Conservation (phyloP, 2,113 vertebrate genomes). For the Prunella fulvescens region DNA sequence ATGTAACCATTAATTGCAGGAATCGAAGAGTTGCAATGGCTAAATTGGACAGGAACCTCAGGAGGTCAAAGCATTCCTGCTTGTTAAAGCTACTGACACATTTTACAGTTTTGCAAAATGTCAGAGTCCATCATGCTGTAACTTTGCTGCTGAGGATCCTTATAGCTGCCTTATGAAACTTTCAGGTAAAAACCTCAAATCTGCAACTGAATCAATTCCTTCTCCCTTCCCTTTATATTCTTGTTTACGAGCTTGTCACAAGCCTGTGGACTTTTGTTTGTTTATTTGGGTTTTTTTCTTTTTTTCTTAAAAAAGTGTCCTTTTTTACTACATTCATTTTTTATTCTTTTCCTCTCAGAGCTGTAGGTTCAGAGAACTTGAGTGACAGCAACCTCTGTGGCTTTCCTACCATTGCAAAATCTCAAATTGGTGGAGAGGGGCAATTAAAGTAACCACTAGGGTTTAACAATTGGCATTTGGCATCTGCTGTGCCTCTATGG, state of each 20-base stretch:
- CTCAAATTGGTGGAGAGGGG: not conserved
- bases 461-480: constrained; percentile 9
- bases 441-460: constrained; percentile 42
- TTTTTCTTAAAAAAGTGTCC: not conserved
- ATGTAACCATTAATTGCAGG: constrained; percentile 25
- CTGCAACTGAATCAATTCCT: not conserved
- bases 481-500: not conserved
- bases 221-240: not conserved
- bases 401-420: not conserved
- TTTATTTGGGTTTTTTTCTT: not conserved
- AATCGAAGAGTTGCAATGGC: not conserved
- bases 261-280: not conserved
- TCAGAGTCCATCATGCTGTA: constrained; percentile 18
- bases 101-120: constrained; percentile 47
- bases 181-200: not conserved
- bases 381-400: not conserved
- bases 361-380: not conserved
- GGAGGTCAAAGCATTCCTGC: constrained; percentile 40
- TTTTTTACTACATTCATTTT: not conserved
- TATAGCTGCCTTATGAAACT: not conserved
- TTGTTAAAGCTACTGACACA: constrained; percentile 42
- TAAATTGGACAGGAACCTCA: constrained; percentile 53
- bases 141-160: not conserved
- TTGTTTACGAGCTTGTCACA: not conserved
- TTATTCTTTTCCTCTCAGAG: not conserved